Conservation (phyloP, 2,797 vertebrate genomes). For the Erithacus rubecula region DNA sequence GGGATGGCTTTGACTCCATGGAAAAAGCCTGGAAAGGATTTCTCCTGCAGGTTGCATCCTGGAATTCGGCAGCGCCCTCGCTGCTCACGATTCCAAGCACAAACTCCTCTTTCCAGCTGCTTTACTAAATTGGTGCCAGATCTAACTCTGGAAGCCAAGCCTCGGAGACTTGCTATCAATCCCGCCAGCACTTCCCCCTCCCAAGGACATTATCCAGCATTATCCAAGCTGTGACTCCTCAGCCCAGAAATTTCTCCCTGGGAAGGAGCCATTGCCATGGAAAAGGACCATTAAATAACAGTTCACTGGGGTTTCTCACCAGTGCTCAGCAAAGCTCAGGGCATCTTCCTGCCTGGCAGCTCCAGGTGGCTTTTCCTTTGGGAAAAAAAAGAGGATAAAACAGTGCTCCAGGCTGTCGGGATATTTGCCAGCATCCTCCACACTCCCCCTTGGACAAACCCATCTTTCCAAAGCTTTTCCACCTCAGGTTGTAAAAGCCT, state of each 20-base stretch:
- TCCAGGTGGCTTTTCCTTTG: background rate
- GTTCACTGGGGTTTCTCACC: background rate
- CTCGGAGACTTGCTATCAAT: constrained; percentile 22
- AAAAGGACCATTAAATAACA: constrained; percentile 31
- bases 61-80: background rate
- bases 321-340: background rate
- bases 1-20: accelerated
- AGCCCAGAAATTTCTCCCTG: constrained; percentile 25
- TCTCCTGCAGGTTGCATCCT: background rate
- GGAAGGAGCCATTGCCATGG: constrained; percentile 15
- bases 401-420: accelerated
- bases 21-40: background rate
- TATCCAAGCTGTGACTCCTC: constrained; percentile 38
- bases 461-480: background rate
- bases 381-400: background rate
- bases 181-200: background rate
- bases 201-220: constrained; percentile 25
- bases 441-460: background rate
- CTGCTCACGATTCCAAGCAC: constrained; percentile 46
- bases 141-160: constrained; percentile 26
- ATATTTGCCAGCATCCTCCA: background rate
- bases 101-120: constrained; percentile 57
- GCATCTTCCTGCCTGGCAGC: background rate
- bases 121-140: constrained; percentile 50
- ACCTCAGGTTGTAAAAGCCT: background rate